phyloP scores from a whole-genome alignment of 2,888 invertebrate genomes.

The Ophion obscuratus region DNA sequence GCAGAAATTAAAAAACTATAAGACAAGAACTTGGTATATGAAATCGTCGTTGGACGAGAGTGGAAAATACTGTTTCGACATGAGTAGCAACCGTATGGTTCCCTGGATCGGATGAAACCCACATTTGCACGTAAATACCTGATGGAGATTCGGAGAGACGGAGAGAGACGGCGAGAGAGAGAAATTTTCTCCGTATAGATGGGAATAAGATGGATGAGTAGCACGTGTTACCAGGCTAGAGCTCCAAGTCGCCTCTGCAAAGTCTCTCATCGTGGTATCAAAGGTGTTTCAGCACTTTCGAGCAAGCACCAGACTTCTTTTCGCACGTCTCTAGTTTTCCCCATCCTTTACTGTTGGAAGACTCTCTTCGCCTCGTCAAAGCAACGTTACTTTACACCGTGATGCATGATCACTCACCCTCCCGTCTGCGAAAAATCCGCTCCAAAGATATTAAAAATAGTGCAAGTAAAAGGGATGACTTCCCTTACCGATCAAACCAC shows the following conservation, averaged over 20 bases:
- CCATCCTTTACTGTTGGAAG: constrained; percentile 30
- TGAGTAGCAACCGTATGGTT: constrained; percentile 37
- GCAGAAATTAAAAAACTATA: constrained; percentile 22
- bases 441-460: constrained; percentile 19
- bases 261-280: constrained; percentile 27
- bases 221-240: constrained; percentile 54
- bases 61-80: constrained; percentile 47
- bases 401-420: background rate
- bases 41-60: constrained; percentile 28
- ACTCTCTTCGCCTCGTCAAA: constrained; percentile 46
- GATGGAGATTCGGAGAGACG: background rate
- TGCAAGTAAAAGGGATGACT: background rate
- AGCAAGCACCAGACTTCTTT: constrained; percentile 39
- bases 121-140: background rate
- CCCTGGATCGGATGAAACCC: constrained; percentile 5
- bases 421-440: background rate
- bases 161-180: background rate
- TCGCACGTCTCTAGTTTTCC: constrained; percentile 23
- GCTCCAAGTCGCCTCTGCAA: constrained; percentile 48
- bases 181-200: constrained; percentile 13
- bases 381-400: background rate
- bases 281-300: constrained; percentile 28
- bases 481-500: background rate
- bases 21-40: constrained; percentile 26
- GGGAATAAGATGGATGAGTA: constrained; percentile 63